Evolutionary conservation across 2,113 vertebrate species (phyloP).

Genomic region (Cygnus atratus): DNA sequence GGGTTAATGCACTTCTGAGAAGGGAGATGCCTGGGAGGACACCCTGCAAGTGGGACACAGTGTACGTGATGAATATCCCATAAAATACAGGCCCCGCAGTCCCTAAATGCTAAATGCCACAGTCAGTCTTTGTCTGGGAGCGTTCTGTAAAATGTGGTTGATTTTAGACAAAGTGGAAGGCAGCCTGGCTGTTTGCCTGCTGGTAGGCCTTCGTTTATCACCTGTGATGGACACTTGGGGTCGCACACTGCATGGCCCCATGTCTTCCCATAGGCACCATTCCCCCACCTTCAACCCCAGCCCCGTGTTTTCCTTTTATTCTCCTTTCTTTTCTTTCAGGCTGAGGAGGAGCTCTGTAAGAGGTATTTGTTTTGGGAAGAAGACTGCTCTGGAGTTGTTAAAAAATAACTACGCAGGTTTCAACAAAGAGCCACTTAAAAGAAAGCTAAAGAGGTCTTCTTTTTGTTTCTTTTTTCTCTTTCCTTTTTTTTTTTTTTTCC

Average conservation of each 20-base stretch:
- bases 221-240: rapidly evolving
- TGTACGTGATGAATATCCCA: not conserved
- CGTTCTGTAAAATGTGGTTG: not conserved
- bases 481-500: not conserved
- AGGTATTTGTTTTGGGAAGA: slow-evolving; percentile 71
- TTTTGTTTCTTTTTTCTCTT: not conserved
- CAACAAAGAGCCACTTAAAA: slow-evolving; percentile 61
- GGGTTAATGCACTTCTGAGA: not conserved
- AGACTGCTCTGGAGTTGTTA: not conserved
- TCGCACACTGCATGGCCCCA: not conserved
- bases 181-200: not conserved
- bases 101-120: not conserved
- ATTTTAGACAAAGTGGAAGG: not conserved
- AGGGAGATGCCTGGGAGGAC: not conserved
- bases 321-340: not conserved
- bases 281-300: not conserved
- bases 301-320: not conserved
- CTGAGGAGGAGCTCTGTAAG: slow-evolving; percentile 9
- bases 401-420: slow-evolving; percentile 30
- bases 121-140: not conserved
- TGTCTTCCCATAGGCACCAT: not conserved
- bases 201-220: not conserved
- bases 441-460: not conserved
- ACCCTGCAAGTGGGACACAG: not conserved
- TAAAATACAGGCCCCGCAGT: not conserved